Base-by-base conservation (phyloP, 2,797 vertebrate genomes). In the Peromyscus attwateri region DNA sequence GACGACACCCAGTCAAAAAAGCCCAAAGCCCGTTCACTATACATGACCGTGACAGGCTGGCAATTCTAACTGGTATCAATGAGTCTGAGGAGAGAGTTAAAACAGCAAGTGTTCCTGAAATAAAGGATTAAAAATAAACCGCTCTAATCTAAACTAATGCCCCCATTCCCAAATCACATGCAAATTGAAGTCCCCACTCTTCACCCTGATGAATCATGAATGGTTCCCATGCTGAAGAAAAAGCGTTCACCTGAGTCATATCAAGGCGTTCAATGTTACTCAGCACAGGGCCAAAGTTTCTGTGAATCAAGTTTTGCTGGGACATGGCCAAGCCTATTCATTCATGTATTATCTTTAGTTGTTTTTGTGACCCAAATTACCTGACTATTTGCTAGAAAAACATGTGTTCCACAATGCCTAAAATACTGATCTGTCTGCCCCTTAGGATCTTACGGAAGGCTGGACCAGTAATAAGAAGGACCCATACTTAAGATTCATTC, bases 401-500 rank as follows among this genome's bases (percentile, higher is more conserved):
- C 43, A 31, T 40, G 46, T 27, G 12, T 68, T 55, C 66, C 73
- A 90, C 27, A 2, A 81, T 77, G 37, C 73, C 75, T 93, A 87
- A 79, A 79, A 49, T 73, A 88, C 46, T 88, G 71, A 91, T 11
- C 88, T 66, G 79, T 21, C 19, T 55, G 46, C 60, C 13, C 57
- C 94, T 88, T 64, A 70, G 83, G 37, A 76, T 85, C 93, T 83
- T 76, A 92, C 27, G 17, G 17, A 92, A 91, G 29, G 60, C 27
- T 43, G 19, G 23, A 82, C 66, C 68, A 77, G 57, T 82, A 92
- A 94, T 87, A 27, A 89, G 37, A 85, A n/a, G 95, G 31, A 75
- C 52, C 29, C 89, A 29, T 40, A 90, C 46, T 92, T 75, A 96
- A 92, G 94, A 64, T 11, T 64, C 57, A 88, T 29, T 92, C 76